Percentiles rank a stretch among this genome's conserved stretches.
phyloP scores from a whole-genome alignment of 92 coral and sea anemone species.

The Chrysogorgia sp. region DNA sequence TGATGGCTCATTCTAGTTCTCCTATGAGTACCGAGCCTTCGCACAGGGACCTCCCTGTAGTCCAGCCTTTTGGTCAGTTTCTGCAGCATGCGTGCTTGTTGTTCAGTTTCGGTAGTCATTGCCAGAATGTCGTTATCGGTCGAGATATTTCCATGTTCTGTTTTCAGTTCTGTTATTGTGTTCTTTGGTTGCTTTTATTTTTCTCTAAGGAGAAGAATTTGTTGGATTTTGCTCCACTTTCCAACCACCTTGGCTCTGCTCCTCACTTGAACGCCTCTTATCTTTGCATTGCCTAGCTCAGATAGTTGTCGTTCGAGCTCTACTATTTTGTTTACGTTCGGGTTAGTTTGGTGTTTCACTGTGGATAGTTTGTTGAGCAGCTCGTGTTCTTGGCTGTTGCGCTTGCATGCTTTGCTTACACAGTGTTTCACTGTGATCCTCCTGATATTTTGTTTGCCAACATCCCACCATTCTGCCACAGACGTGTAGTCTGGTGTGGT shows the following conservation, averaged over 20 bases:
- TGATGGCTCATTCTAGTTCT: conserved; percentile 3
- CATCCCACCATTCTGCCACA: conserved; percentile 9
- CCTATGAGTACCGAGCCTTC: neutral
- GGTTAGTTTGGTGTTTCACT: neutral
- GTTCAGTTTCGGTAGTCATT: neutral
- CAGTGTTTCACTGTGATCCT: neutral
- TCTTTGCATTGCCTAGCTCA: neutral
- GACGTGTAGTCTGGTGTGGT: neutral
- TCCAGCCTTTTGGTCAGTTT: neutral
- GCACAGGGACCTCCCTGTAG: neutral
- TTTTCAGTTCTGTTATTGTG: neutral
- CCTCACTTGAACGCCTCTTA: conserved; percentile 16
- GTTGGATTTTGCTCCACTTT: conserved; percentile 28
- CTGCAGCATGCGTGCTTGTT: neutral
- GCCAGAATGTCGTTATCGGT: conserved; percentile 11
- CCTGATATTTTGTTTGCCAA: neutral
- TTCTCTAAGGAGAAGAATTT: conserved; percentile 27
- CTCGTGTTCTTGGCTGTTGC: neutral
- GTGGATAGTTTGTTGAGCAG: neutral
- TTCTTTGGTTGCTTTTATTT: conserved; percentile 24
- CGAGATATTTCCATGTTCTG: neutral
- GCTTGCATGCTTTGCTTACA: neutral
- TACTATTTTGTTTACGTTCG: neutral
- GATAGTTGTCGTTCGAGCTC: neutral
- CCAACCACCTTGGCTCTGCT: conserved; percentile 36